Conservation (phyloP, 1,140 invertebrate species). For the Drosophila guanche region DNA sequence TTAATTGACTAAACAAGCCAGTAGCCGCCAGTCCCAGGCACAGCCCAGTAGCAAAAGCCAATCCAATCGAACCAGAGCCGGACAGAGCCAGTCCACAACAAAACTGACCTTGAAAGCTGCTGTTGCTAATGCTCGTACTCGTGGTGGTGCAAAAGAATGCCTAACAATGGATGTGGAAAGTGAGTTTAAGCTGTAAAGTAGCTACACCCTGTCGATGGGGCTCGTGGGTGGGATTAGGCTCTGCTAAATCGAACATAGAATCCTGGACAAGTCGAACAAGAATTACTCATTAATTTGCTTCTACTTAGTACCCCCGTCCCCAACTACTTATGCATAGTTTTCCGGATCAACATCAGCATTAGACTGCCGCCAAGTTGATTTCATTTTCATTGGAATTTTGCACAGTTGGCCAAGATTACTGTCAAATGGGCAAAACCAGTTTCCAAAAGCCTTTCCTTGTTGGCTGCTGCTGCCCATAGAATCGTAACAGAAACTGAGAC, state of each 20-base stretch:
- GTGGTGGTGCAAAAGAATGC: constrained; percentile 63
- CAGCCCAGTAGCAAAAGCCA: constrained; percentile 12
- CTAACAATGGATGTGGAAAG: constrained; percentile 58
- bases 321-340: constrained; percentile 29
- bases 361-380: constrained; percentile 40
- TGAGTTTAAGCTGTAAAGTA: constrained; percentile 8
- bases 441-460: constrained; percentile 68
- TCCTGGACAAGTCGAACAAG: constrained; percentile 33
- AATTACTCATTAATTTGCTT: constrained; percentile 37
- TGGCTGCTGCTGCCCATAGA: constrained; percentile 54
- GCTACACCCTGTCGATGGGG: constrained; percentile 34
- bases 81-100: constrained; percentile 49
- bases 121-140: constrained; percentile 36
- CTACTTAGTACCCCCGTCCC: constrained; percentile 24
- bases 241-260: constrained; percentile 44
- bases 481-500: constrained; percentile 39
- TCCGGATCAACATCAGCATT: constrained; percentile 22
- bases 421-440: constrained; percentile 58
- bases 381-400: constrained; percentile 77
- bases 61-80: constrained; percentile 24
- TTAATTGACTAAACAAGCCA: constrained; percentile 76
- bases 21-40: constrained; percentile 12
- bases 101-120: constrained; percentile 68
- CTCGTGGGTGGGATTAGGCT: constrained; percentile 52
- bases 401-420: constrained; percentile 64